Base-by-base conservation (phyloP, 2,888 invertebrate species). In the Ichneumoninae sp. region DNA sequence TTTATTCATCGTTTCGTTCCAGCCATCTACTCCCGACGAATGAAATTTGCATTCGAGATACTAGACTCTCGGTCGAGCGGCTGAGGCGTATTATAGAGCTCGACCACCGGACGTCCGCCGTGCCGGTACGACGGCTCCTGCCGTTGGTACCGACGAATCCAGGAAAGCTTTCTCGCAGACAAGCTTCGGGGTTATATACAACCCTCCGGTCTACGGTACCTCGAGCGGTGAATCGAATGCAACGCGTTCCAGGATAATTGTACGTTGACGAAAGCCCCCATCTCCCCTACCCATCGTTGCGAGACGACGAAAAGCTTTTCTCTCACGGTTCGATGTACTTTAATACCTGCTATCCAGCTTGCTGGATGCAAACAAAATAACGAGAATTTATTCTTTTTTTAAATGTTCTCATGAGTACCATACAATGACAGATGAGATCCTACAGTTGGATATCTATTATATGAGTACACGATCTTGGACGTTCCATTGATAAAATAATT, bases 1-100 rank as follows among this genome's bases (percentile, higher is more conserved):
- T 88, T 88, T 88, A 88, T 88, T 88, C 88, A 86, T 88, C 87
- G 85, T 83, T 86, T 86, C 85, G 85, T 86, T 87, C 81, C 86
- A 88, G 83, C 74, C 80, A 85, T 84, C 86, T 83, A 86, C 83
- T 80, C 73, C 65, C 74, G 70, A 85, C 81, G 86, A 83, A 85
- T 68, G 84, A 86, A 87, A 90, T 89, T 88, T 88, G 86, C 87
- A 81, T 86, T 80, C 74, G 76, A 86, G 84, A 87, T 86, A 87
- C 85, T 83, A 80, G 85, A 83, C 63, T 73, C 77, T 36, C 66
- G 66, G 30, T 33, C 75, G 75, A 63, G 52, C 75, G 82, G 60
- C 54, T 69, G 79, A 76, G 44, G 76, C 68, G 83, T 83, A 82
- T 85, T 77, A 85, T 73, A 74, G 79, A 60, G 79, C 68, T 71